Percentiles rank a stretch among this genome's conserved stretches.
Evolutionary conservation across 1,140 invertebrate species (phyloP).

Genomic region (Rhyacophila brunnea): DNA sequence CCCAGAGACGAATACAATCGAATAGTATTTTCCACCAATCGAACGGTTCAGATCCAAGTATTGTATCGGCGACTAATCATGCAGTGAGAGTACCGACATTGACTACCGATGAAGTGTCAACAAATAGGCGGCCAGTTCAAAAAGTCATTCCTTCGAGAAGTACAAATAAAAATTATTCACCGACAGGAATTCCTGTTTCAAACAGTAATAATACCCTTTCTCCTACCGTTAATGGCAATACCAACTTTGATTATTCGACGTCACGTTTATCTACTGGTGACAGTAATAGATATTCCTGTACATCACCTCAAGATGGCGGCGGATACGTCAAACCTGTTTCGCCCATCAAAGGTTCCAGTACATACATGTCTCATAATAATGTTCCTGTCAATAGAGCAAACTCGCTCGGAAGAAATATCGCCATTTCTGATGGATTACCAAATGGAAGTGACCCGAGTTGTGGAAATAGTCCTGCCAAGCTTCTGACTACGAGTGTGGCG

Average conservation of each 20-base stretch:
- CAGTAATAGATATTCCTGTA: conserved; percentile 5
- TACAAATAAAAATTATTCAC: conserved; percentile 47
- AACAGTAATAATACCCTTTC: conserved; percentile 27
- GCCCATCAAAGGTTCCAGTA: conserved; percentile 61
- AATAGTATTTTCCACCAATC: conserved; percentile 34
- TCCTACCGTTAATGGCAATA: conserved; percentile 24
- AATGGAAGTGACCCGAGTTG: conserved; percentile 36
- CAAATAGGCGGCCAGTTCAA: conserved; percentile 53
- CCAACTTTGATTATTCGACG: conserved; percentile 11
- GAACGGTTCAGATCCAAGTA: conserved; percentile 35
- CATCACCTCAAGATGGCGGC: conserved; percentile 47
- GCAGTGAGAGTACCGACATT: conserved; percentile 25
- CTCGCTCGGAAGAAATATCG: conserved; percentile 42
- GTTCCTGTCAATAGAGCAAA: conserved; percentile 46
- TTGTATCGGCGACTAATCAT: neutral
- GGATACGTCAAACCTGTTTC: conserved; percentile 71
- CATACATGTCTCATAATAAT: conserved; percentile 55
- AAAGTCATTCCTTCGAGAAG: conserved; percentile 61
- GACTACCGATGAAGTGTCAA: conserved; percentile 9
- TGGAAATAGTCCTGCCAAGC: conserved; percentile 42
- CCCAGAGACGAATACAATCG: conserved; percentile 30
- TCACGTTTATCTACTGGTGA: conserved; percentile 6
- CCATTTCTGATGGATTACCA: conserved; percentile 44
- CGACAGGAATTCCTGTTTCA: conserved; percentile 39
- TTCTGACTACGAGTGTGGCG: conserved; percentile 58